Percentiles rank a stretch among this genome's conserved stretches.
Evolutionary conservation across 2,888 invertebrate species (phyloP).

Genomic region (Emmelina monodactyla): DNA sequence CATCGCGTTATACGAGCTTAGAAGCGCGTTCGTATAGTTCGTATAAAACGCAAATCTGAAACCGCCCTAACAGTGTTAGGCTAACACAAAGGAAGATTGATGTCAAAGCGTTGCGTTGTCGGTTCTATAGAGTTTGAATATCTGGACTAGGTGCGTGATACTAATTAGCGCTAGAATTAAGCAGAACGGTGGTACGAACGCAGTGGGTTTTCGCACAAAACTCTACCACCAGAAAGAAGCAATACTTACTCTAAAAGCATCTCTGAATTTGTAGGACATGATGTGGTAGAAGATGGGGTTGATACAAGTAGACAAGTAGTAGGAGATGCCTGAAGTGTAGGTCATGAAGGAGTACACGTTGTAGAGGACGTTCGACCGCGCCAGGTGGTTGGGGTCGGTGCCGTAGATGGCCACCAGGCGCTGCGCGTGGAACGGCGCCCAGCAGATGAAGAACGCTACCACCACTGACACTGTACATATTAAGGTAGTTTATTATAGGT

Average conservation of each 20-base stretch:
- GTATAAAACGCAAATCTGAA: too few relatives aligned
- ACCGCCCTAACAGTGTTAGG: too few relatives aligned
- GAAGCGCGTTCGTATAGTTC: too few relatives aligned
- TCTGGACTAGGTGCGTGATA: background rate
- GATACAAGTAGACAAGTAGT: constrained; percentile 91
- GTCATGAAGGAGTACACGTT: constrained; percentile 75
- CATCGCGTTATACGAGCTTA: too few relatives aligned
- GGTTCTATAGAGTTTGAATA: background rate
- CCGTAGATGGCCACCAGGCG: constrained; percentile 82
- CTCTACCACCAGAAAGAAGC: background rate
- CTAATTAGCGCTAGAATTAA: background rate
- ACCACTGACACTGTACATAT: constrained; percentile 92
- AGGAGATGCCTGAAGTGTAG: constrained; percentile 87
- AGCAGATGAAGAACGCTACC: constrained; percentile 88
- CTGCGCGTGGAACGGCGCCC: constrained; percentile 95
- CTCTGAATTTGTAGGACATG: constrained; percentile 93
- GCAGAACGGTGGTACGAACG: background rate
- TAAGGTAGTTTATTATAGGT: too few relatives aligned
- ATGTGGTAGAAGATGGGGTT: constrained; percentile 94
- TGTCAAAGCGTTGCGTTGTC: background rate
- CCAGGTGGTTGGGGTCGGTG: constrained; percentile 44
- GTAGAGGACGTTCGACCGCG: constrained; percentile 48
- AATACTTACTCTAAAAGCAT: constrained; percentile 85
- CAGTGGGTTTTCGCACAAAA: background rate
- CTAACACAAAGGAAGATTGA: background rate